Base-by-base conservation (phyloP, 35 echinoderm and acorn worm species). In the Eucidaris tribuloides region DNA sequence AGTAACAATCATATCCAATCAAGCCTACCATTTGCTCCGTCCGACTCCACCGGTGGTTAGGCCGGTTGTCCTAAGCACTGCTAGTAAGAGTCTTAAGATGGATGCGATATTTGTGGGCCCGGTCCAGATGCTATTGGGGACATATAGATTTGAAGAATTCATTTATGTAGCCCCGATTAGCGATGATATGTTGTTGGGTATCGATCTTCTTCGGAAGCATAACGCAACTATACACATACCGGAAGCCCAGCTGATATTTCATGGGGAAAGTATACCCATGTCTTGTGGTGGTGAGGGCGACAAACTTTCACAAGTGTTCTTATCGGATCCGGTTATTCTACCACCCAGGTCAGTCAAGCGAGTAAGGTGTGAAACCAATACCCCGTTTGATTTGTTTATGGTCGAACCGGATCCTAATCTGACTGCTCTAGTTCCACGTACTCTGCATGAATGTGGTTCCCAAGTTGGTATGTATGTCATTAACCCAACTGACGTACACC, bases 101-200 rank as follows among this genome's bases (percentile, higher is more conserved):
- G 17, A 30, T 22, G 87, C 58, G 4, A 56, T 37, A 18, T 29
- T 60, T 5, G 79, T 65, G 19, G 87, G 87, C 15, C 87, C 78
- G 3, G 59, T 89, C 0, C 15, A 82, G 31, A 66, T 83, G 15
- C 50, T 13, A 68, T 28, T 83, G 11, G 87, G 87, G 4, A 42
- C 55, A 22, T 30, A 82, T 13, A 28, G n/a, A 17, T 83, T 48
- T 37, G 36, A 56, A 0, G 80, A 72, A 34, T 28, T 33, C 18
- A 45, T 89, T 9, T 83, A 82, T 72, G 87, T 89, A 28, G 87
- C 87, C n/a, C 87, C 62, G 7, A 89, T 89, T 57, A 62, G 66
- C 4, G 79, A 89, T 23, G 87, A 89, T 40, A 89, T 89, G 87
- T 39, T 89, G 5, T 37, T 89, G 34, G 87, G 87, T 71, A 35